Base-by-base conservation (phyloP, 2,888 invertebrate species). In the Callyntrura sp. region DNA sequence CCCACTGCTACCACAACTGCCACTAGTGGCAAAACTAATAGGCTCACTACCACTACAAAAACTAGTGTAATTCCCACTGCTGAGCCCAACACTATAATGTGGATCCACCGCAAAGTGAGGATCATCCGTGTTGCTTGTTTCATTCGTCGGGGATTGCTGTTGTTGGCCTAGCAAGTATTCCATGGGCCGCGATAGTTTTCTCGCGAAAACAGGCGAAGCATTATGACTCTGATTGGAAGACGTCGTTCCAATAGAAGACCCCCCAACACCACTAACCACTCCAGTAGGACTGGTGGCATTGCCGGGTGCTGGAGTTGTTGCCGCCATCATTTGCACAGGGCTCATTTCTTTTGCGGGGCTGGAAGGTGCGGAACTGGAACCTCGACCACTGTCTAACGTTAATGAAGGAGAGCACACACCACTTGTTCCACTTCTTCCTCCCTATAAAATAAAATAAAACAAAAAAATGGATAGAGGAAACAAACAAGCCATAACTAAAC, bases 261-360 rank as follows among this genome's bases (percentile, higher is more conserved):
- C 11, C 3, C 73, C 88, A 11, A 12, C 28, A n/a, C 28, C 87
- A 23, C 57, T 55, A 60, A 8, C 35, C 6, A 8, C 57, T 14
- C 55, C 48, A 51, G 65, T 28, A 17, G 81, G 62, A 23, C 43
- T 43, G 6, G 43, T 81, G 43, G 62, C 81, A 70, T 20, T 60
- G 0, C 70, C 62, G n/a, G 85, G 45, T 45, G 79, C 25, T 43
- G 62, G 14, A 51, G 76, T 45, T 8, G 78, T 28, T 70, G 73
- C 73, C 45, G 79, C 55, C 17, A 86, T 85, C 88, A 88, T 88
- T 81, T 87, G 89, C 12, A 91, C 90, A 23, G 93, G 93, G 88
- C 92, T 92, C 91, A 92, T 92, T 90, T 93, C 93, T 81, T 93
- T 93, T 28, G 91, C 91, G 14, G 93, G 92, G 79, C 91, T 91